Base-by-base conservation (phyloP, 2,797 vertebrate species). In the Chlorospingus flavigularis region DNA sequence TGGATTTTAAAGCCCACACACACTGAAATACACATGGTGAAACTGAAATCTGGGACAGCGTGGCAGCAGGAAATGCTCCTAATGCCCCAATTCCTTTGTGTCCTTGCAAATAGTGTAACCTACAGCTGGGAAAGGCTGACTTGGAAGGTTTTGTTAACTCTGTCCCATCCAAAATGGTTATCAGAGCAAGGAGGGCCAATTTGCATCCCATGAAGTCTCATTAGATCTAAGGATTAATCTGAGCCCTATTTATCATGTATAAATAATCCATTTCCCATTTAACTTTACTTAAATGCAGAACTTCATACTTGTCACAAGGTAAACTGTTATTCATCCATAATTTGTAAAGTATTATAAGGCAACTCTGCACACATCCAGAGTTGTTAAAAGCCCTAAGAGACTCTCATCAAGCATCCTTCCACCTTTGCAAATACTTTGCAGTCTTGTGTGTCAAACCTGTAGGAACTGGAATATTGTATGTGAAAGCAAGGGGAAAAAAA, bases 81-180 rank as follows among this genome's bases (percentile, higher is more conserved):
- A 23, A n/a, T 9, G 43, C 13, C 23, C 11, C 1, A 13, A 2
- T 80, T 70, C 50, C 48, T 81, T 33, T 7, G 8, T 17, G 21
- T 39, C 62, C 0, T 0, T 67, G 45, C 51, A 78, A 61, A 57
- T 19, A 3, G 10, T 54, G 48, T 17, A 43, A 42, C 13, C n/a
- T 18, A 20, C 17, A 66, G 20, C 30, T 83, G 37, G 65, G 57
- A 77, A 61, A 77, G 23, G 26, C 35, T 74, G 73, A n/a, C 35
- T 47, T 42, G 2, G 16, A 23, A 24, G 30, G 13, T 53, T 70
- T 23, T 40, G 9, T 57, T 39, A 50, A 65, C 35, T 67, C 35
- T 20, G 33, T 28, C 33, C 39, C 40, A 66, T 24, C 8, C 23
- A 50, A 81, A 77, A 43, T 5, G 3, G 19, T 48, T 45, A 58